Percentiles rank a stretch among this genome's conserved stretches.
These are phyloP conservation scores for Helicoverpa armigera DNA, from an alignment of 1,140 invertebrate species.

Conservation along the genomic window DNA sequence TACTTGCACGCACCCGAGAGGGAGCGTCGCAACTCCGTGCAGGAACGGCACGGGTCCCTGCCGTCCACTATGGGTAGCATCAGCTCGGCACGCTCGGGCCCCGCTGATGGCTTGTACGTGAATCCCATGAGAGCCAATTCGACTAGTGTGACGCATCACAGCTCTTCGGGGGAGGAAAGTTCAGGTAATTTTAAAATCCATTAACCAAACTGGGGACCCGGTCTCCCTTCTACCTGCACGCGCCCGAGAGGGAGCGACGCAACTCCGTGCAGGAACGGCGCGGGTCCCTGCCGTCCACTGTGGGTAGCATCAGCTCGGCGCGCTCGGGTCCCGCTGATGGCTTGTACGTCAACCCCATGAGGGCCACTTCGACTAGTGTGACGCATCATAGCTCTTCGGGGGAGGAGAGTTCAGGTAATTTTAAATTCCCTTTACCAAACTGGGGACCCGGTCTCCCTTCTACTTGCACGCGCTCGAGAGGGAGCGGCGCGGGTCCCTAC, in stretches of 20 bases:
- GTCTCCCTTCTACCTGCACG: conserved; percentile 92
- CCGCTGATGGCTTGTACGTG: conserved; percentile 92
- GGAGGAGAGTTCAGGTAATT: conserved; percentile 83
- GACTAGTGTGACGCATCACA: conserved; percentile 69
- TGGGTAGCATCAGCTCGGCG: conserved; percentile 81
- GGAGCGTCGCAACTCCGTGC: conserved; percentile 63
- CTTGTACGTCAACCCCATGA: conserved; percentile 93
- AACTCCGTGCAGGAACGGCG: conserved; percentile 66
- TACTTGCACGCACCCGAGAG: conserved; percentile 90
- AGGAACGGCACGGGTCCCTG: conserved; percentile 70
- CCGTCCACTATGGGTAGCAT: conserved; percentile 73
- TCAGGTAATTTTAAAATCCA: conserved; percentile 67
- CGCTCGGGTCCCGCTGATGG: conserved; percentile 90
- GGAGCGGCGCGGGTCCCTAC: conserved; percentile 71
- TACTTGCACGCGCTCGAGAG: conserved; percentile 90
- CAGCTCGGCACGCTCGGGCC: conserved; percentile 86
- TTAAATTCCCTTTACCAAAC: too few relatives aligned
- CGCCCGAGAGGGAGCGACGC: conserved; percentile 83
- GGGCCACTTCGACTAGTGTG: conserved; percentile 66
- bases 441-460: too few relatives aligned
- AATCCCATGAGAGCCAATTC: conserved; percentile 89
- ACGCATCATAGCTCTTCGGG: conserved; percentile 79
- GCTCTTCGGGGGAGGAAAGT: conserved; percentile 83
- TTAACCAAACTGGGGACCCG: conserved; percentile 61
- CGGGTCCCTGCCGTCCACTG: conserved; percentile 71